Evolutionary conservation across 2,113 vertebrate genomes (phyloP), one percentile per base, ranked within the genome.

Genomic region (Xiphophorus hellerii): DNA sequence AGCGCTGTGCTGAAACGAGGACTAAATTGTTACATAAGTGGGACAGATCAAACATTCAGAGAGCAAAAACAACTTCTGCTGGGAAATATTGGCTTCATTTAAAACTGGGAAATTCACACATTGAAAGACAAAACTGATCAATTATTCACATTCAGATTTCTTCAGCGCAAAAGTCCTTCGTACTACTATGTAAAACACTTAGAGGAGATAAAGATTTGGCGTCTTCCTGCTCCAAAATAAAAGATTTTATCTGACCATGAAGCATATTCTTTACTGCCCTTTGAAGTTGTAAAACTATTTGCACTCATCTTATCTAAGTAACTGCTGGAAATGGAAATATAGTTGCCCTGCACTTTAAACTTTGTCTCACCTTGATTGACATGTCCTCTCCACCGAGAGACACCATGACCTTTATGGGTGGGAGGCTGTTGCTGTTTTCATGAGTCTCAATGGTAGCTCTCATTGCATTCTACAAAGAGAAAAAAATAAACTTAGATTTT

Each of bases 301-400:
- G 25, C 51, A 58, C 22, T n/a, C 5, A 3, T 58, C 51, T n/a
- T 58, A 58, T 58, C 0, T 10, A n/a, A n/a, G 6, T n/a, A 54
- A 54, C 51, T 2, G 9, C 22, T 58, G 8, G 2, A 48, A 48
- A 25, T 58, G 25, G 2, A 48, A 48, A 25, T 58, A 25, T 25
- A 0, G 29, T 2, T 22, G 0, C 1, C 14, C 27, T n/a, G 22
- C 22, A 58, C 51, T 33, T 7, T 66, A 62, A 48, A 60, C 63
- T n/a, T 4, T 8, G 51, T 37, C 77, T 28, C 76, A 97, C 97
- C 95, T 96, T 97, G 87, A 98, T 96, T 14, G 96, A 96, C 83
- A 99, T 90, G 87, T 98, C 97, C 87, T 99, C 97, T 80, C 95
- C 94, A 2, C 97, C 97, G 66, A 99, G 92, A 25, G 97, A 95